These are phyloP conservation scores for Lomographa bimaculata DNA, from an alignment of 2,888 invertebrate species.

Conservation along the genomic window DNA sequence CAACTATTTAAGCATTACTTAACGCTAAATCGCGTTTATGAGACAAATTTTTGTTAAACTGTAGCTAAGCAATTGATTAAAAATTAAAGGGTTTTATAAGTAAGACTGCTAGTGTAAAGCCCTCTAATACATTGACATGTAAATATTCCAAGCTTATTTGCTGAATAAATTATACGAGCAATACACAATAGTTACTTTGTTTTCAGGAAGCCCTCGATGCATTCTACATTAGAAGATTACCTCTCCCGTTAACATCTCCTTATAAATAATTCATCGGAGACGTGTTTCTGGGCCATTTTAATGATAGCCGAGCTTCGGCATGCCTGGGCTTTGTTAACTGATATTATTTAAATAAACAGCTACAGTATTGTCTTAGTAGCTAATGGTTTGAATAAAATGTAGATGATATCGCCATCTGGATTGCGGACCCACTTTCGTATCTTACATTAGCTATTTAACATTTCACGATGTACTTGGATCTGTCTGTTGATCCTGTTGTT, in stretches of 20 bases:
- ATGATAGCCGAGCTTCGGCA: slow-evolving; percentile 55
- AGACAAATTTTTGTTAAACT: too few relatives aligned
- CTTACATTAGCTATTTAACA: slow-evolving; percentile 1
- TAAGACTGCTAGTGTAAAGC: too few relatives aligned
- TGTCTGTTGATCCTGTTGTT: too few relatives aligned
- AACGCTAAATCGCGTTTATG: too few relatives aligned
- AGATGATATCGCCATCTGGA: slow-evolving; percentile 35
- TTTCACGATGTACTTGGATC: slow-evolving; percentile 6
- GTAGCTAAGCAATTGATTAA: too few relatives aligned
- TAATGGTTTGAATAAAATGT: slow-evolving; percentile 38
- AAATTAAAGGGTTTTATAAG: too few relatives aligned
- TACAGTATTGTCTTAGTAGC: slow-evolving; percentile 39
- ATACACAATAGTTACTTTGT: slow-evolving; percentile 41
- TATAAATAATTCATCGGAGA: slow-evolving; percentile 57
- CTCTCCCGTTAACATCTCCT: slow-evolving; percentile 56
- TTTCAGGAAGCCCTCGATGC: slow-evolving; percentile 36
- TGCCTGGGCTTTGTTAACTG: slow-evolving; percentile 48
- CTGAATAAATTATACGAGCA: slow-evolving; percentile 37
- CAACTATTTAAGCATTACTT: too few relatives aligned
- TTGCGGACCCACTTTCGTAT: background rate
- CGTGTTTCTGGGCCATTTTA: slow-evolving; percentile 44
- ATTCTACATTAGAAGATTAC: slow-evolving; percentile 37
- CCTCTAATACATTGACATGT: slow-evolving; percentile 31
- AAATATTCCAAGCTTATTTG: slow-evolving; percentile 31
- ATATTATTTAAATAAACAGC: slow-evolving; percentile 52